Conservation (phyloP, 2,113 vertebrate species). For the Illadopsis cleaveri region DNA sequence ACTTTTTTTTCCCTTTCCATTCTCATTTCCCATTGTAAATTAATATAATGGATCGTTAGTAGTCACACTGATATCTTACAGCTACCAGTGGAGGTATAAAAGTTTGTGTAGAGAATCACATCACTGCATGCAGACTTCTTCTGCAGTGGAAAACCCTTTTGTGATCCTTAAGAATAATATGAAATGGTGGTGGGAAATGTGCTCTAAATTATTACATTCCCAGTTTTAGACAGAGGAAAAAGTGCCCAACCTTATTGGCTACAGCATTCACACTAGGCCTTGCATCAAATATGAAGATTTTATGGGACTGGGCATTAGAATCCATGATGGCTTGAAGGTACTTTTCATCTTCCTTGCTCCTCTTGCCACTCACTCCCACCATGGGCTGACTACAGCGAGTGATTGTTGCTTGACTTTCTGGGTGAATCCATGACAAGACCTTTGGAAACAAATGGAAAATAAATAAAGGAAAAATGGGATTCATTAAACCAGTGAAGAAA, state of each 20-base stretch:
- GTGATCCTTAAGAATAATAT: neutral
- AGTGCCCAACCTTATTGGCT: constrained; percentile 88
- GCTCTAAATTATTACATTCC: neutral
- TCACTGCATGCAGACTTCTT: neutral
- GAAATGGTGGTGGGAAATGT: neutral
- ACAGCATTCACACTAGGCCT: constrained; percentile 93
- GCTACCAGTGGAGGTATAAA: neutral
- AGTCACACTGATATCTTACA: neutral
- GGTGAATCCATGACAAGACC: constrained; percentile 98
- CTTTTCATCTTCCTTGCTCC: constrained; percentile 96
- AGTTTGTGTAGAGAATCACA: neutral
- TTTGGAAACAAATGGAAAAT: constrained; percentile 25
- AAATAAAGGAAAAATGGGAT: neutral
- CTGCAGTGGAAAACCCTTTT: neutral
- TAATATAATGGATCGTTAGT: neutral
- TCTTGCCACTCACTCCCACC: constrained; percentile 91
- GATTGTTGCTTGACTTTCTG: constrained; percentile 94
- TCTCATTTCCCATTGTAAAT: neutral
- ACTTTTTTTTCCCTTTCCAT: neutral
- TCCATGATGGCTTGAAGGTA: constrained; percentile 97
- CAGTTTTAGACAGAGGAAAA: neutral
- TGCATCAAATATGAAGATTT: constrained; percentile 97
- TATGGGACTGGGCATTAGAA: constrained; percentile 96
- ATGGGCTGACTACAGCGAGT: constrained; percentile 94
- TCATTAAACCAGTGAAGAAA: neutral